A percentile compares a stretch with the other conserved stretches of the same genome.
Conservation (phyloP, 2,797 vertebrate genomes). For the Margarornis squamiger region DNA sequence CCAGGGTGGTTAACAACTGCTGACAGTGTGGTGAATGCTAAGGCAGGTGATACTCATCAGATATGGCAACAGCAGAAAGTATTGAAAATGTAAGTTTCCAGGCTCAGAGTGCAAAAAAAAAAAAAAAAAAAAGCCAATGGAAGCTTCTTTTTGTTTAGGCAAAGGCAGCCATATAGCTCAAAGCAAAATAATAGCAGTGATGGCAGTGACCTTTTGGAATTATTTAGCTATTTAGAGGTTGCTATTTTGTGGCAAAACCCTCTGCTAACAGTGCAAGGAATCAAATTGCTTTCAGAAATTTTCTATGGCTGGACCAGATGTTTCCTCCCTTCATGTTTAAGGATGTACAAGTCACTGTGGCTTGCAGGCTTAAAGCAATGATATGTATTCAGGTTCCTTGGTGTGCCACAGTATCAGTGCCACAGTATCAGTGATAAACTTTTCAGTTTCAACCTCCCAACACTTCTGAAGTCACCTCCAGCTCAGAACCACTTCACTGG, state of each 20-base stretch:
- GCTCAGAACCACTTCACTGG: not conserved
- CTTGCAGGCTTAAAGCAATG: not conserved
- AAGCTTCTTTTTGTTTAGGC: not conserved
- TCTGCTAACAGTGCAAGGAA: not conserved
- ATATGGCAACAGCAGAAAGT: constrained; percentile 38
- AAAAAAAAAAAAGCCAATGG: not conserved
- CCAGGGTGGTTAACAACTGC: constrained; percentile 22
- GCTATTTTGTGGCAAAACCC: not conserved
- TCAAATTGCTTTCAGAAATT: not conserved
- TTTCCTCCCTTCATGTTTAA: not conserved
- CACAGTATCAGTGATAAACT: not conserved
- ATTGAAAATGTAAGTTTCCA: not conserved
- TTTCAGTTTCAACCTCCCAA: not conserved
- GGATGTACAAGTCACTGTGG: not conserved
- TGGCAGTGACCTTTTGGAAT: not conserved
- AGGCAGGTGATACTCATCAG: constrained; percentile 44
- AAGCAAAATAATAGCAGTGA: not conserved
- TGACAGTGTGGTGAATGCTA: constrained; percentile 28
- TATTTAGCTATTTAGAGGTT: not conserved
- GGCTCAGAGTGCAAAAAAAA: not conserved
- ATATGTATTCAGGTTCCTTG: not conserved
- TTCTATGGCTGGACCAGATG: not conserved
- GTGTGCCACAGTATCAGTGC: not conserved
- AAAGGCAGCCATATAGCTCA: not conserved
- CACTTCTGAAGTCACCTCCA: not conserved